phyloP scores from a whole-genome alignment of 2,888 invertebrate genomes.

The Clunio marinus region DNA sequence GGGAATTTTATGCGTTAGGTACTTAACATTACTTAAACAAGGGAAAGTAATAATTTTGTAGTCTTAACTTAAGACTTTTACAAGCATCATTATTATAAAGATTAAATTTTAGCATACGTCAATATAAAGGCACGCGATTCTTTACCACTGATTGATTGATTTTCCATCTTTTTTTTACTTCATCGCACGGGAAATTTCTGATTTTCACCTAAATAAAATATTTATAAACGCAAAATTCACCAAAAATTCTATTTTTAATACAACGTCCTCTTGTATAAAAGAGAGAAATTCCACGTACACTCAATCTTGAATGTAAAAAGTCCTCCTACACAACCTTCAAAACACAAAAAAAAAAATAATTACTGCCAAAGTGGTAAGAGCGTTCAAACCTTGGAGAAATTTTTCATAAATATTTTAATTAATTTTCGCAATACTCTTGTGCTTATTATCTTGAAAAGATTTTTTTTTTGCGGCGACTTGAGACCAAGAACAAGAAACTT shows the following conservation, averaged over 20 bases:
- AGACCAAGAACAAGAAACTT: not conserved
- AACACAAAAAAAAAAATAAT: conserved; percentile 4
- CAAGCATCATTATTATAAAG: too few relatives aligned
- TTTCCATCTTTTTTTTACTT: too few relatives aligned
- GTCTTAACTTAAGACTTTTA: too few relatives aligned
- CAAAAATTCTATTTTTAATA: conserved; percentile 11
- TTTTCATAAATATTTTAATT: not conserved
- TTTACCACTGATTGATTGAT: too few relatives aligned
- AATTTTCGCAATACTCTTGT: not conserved
- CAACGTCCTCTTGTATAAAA: conserved; percentile 1
- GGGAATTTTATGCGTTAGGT: too few relatives aligned
- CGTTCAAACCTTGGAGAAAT: not conserved
- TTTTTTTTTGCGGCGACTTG: not conserved
- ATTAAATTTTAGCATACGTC: too few relatives aligned
- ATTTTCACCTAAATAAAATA: conserved; percentile 8
- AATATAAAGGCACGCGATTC: too few relatives aligned
- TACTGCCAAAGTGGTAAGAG: conserved; percentile 3
- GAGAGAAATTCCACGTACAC: conserved; percentile 6
- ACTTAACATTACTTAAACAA: too few relatives aligned
- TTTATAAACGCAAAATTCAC: conserved; percentile 20
- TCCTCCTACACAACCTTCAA: not conserved
- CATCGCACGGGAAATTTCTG: not conserved
- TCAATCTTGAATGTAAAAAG: not conserved
- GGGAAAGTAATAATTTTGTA: too few relatives aligned
- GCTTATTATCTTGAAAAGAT: not conserved